Conservation (phyloP, 53 echinoderm and acorn worm genomes). For the Astropecten irregularis region DNA sequence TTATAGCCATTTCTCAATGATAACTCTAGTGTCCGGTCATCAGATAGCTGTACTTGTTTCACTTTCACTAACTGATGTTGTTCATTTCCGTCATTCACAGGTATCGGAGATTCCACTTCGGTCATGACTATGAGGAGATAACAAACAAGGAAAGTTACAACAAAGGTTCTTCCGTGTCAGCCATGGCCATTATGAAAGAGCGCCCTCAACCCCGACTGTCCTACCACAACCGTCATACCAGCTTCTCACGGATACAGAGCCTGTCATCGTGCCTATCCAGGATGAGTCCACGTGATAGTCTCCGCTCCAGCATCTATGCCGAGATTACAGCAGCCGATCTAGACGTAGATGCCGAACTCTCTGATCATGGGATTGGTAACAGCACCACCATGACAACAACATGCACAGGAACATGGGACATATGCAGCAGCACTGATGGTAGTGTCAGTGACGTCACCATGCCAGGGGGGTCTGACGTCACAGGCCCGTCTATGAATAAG, state of each 20-base stretch:
- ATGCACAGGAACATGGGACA: conserved; percentile 42
- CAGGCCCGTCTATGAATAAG: conserved; percentile 13
- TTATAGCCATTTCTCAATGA: too few species aligned
- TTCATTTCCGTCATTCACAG: too few species aligned
- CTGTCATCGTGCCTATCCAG: conserved; percentile 67
- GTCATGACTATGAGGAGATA: conserved; percentile 62
- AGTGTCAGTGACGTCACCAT: conserved; percentile 14
- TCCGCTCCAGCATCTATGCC: conserved; percentile 90
- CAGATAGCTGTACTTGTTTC: too few species aligned
- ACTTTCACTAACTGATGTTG: too few species aligned
- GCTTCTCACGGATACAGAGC: conserved; percentile 16
- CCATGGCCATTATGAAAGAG: conserved; percentile 34
- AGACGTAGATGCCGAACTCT: not conserved
- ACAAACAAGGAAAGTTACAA: not conserved
- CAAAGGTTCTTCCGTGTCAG: not conserved
- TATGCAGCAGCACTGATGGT: conserved; percentile 1
- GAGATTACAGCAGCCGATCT: conserved; percentile 71
- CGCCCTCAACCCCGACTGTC: conserved; percentile 21
- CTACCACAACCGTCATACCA: conserved; percentile 61
- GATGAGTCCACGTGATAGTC: conserved; percentile 61
- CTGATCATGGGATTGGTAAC: not conserved
- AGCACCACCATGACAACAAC: conserved; percentile 44
- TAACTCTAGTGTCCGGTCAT: too few species aligned
- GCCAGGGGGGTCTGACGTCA: conserved; percentile 22
- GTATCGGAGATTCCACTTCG: conserved; percentile 23